Percentiles rank a stretch among this genome's conserved stretches.
phyloP scores from a whole-genome alignment of 2,797 vertebrate genomes.

The Anas acuta region DNA sequence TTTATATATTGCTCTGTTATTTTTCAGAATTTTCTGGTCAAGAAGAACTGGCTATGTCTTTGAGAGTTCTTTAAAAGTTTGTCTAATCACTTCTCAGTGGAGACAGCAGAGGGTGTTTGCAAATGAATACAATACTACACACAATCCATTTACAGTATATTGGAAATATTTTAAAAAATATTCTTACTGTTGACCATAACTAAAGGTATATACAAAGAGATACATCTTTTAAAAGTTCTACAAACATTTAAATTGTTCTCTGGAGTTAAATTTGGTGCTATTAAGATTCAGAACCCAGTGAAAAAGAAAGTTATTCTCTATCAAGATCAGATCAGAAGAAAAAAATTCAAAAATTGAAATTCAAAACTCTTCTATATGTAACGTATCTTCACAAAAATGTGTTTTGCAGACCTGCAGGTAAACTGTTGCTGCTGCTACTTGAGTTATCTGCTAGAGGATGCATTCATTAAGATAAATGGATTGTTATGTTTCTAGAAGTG shows the following conservation, averaged over 20 bases:
- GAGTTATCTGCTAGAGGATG: constrained; percentile 73
- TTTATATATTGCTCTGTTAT: background rate
- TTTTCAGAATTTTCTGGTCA: constrained; percentile 10
- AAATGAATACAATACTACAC: background rate
- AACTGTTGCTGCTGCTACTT: constrained; percentile 53
- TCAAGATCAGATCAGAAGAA: background rate
- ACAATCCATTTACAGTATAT: background rate
- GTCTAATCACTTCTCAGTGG: background rate
- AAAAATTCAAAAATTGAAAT: background rate
- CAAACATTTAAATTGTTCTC: background rate
- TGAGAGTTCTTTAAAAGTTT: background rate
- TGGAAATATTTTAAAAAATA: background rate
- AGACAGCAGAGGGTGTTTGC: background rate
- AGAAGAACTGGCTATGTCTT: background rate
- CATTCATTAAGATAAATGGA: constrained; percentile 81
- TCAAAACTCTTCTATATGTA: background rate
- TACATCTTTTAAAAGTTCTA: background rate
- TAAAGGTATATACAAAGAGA: background rate
- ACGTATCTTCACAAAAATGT: background rate
- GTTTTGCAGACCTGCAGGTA: constrained; percentile 27
- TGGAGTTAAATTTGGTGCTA: background rate
- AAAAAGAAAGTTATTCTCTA: background rate
- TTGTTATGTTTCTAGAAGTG: constrained; percentile 75
- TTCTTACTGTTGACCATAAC: background rate
- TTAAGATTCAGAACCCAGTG: background rate